These are phyloP conservation scores for Brachyhypopomus occidentalis DNA, from an alignment of 2,113 vertebrate species.

Conservation along the genomic window DNA sequence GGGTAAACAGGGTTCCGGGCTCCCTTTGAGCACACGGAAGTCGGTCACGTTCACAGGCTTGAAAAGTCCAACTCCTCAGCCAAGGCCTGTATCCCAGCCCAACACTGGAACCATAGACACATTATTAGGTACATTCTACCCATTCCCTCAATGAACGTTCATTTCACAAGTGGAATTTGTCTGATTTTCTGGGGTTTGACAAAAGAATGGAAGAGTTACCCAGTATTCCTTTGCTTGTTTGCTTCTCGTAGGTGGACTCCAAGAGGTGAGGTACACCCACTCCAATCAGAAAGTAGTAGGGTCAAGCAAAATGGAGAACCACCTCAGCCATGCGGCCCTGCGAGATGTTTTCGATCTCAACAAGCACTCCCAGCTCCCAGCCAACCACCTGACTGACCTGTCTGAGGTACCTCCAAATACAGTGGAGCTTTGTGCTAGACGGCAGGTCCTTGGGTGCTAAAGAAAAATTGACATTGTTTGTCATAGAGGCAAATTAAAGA, in stretches of 20 bases:
- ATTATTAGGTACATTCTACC: slow-evolving; percentile 75
- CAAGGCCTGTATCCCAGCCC: neutral
- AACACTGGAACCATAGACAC: slow-evolving; percentile 63
- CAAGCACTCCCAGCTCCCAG: slow-evolving; percentile 90
- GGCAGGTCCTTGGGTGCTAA: neutral
- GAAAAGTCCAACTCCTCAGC: neutral
- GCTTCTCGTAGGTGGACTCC: slow-evolving; percentile 76
- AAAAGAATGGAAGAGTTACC: neutral
- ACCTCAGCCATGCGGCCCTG: slow-evolving; percentile 84
- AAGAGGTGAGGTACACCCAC: slow-evolving; percentile 86
- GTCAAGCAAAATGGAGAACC: slow-evolving; percentile 91
- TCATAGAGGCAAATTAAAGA: too few species aligned
- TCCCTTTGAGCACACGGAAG: neutral
- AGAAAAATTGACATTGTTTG: too few species aligned
- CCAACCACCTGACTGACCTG: slow-evolving; percentile 78
- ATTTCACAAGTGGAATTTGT: neutral
- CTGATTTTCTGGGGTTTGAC: neutral
- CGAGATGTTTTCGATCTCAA: slow-evolving; percentile 87
- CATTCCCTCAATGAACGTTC: neutral
- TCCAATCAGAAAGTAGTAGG: slow-evolving; percentile 95
- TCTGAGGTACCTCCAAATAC: slow-evolving; percentile 74
- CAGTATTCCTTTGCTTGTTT: neutral
- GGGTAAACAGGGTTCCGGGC: neutral
- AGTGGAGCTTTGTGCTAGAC: neutral
- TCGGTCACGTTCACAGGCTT: slow-evolving; percentile 18